phyloP scores from a whole-genome alignment of 53 echinoderm and acorn worm genomes.

The Stichopus horrens region DNA sequence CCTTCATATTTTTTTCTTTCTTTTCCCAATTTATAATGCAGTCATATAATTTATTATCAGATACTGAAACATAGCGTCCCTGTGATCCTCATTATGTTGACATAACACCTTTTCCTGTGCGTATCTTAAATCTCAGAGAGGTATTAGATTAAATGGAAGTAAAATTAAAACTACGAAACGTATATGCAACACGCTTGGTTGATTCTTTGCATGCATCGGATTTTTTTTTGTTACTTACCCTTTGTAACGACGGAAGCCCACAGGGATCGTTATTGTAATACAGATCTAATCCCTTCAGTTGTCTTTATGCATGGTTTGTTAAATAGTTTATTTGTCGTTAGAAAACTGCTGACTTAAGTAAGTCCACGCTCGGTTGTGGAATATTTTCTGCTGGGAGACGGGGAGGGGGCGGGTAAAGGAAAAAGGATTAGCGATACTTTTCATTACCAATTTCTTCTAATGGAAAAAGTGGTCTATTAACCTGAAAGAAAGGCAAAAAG shows the following conservation, averaged over 20 bases:
- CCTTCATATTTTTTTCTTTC: neutral
- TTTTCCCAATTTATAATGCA: neutral
- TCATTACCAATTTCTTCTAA: too few relatives aligned
- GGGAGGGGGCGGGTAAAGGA: too few relatives aligned
- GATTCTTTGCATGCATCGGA: neutral
- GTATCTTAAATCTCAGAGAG: neutral
- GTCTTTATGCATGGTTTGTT: too few relatives aligned
- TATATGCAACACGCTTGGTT: conserved; percentile 21
- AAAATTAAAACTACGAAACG: neutral
- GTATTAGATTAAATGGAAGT: conserved; percentile 11
- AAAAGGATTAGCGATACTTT: too few relatives aligned
- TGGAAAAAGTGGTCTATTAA: too few relatives aligned
- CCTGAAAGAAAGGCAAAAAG: too few relatives aligned
- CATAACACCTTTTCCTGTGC: conserved; percentile 20
- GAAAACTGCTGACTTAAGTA: too few relatives aligned
- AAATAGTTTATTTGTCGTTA: too few relatives aligned
- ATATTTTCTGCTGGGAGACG: too few relatives aligned
- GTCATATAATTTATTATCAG: neutral
- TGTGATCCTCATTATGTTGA: conserved; percentile 3
- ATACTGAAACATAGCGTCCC: neutral
- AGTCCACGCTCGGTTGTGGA: too few relatives aligned
- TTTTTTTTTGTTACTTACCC: neutral
- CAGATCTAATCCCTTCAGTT: too few relatives aligned
- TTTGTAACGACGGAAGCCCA: conserved; percentile 17
- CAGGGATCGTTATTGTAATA: neutral